phyloP scores from a whole-genome alignment of 1,140 invertebrate genomes.

The Philopotamus ludificatus region DNA sequence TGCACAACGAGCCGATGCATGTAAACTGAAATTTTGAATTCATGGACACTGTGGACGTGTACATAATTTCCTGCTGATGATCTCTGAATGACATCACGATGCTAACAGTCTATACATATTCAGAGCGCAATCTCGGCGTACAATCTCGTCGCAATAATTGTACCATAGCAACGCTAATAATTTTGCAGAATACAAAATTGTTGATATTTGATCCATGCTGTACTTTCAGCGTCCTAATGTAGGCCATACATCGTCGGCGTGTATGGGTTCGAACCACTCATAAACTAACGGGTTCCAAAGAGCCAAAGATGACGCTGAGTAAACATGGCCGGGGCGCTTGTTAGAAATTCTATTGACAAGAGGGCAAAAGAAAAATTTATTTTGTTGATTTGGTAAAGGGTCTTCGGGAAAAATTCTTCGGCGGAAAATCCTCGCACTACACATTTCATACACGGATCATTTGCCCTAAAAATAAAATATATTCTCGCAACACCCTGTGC shows the following conservation, averaged over 20 bases:
- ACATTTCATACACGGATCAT: background rate
- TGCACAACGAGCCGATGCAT: no score
- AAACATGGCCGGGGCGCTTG: background rate
- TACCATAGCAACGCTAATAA: no score
- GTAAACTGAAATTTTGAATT: no score
- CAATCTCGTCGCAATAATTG: no score
- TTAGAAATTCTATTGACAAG: background rate
- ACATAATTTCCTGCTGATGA: no score
- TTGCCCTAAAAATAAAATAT: background rate
- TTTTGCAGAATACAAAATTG: no score
- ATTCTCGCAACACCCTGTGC: background rate
- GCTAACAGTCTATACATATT: no score
- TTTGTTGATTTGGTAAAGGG: constrained; percentile 12
- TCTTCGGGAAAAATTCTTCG: background rate
- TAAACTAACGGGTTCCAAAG: constrained; percentile 5
- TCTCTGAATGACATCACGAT: no score
- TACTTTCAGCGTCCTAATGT: constrained; percentile 1
- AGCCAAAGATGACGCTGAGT: background rate
- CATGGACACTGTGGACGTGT: no score
- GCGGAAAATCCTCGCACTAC: background rate
- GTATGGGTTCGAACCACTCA: background rate
- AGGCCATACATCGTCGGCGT: background rate
- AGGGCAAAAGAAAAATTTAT: background rate
- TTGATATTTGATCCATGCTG: no score
- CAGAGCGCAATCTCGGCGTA: no score